These are phyloP conservation scores for Lindbergichthys nudifrons DNA, from an alignment of 2,797 vertebrate species.

Conservation along the genomic window DNA sequence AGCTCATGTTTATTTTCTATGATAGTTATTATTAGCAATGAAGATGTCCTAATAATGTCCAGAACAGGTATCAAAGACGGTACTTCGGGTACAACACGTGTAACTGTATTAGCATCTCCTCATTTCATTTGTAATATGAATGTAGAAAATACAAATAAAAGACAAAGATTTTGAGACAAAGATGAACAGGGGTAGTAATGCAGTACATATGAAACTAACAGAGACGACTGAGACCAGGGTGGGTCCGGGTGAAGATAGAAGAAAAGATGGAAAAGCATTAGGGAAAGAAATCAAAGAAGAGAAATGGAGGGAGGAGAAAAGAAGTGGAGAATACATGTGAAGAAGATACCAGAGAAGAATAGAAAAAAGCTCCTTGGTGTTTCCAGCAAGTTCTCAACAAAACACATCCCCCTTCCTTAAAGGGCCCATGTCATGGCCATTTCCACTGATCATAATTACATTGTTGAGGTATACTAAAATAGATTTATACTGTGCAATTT, in stretches of 20 bases:
- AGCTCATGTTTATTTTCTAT: too few species aligned
- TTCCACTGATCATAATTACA: too few species aligned
- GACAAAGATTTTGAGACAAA: constrained; percentile 19
- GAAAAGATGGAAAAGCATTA: constrained; percentile 21
- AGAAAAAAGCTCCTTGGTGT: constrained; percentile 36
- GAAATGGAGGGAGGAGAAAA: not conserved
- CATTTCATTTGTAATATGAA: too few species aligned
- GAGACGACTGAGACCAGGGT: not conserved
- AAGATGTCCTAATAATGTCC: too few species aligned
- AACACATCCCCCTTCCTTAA: constrained; percentile 55
- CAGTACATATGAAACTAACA: not conserved
- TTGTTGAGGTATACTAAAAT: too few species aligned
- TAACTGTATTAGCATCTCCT: too few species aligned
- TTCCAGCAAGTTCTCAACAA: constrained; percentile 38
- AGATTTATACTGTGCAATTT: too few species aligned
- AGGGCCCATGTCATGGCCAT: too few species aligned
- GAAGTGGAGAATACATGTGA: constrained; percentile 3
- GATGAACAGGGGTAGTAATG: constrained; percentile 1
- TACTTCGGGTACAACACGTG: too few species aligned
- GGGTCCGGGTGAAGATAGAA: constrained; percentile 2
- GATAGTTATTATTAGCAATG: too few species aligned
- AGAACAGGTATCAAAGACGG: too few species aligned
- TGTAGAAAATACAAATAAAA: constrained; percentile 15
- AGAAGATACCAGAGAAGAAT: constrained; percentile 11
- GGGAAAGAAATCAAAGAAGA: constrained; percentile 19